These are phyloP conservation scores for Pocota personata DNA, from an alignment of 2,888 invertebrate genomes.

Conservation along the genomic window DNA sequence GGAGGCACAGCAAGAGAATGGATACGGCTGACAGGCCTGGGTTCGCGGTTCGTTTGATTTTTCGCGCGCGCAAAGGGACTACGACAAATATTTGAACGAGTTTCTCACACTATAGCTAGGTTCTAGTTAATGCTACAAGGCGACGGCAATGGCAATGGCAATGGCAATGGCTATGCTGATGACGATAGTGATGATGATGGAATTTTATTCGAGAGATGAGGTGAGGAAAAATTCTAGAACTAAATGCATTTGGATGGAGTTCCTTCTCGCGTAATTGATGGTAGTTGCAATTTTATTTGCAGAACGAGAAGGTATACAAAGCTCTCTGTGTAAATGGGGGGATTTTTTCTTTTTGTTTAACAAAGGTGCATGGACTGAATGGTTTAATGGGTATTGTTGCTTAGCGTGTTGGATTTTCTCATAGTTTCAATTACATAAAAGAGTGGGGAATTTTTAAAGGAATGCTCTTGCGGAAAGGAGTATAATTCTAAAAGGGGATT, in stretches of 20 bases:
- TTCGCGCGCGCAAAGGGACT: constrained; percentile 59
- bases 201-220: constrained; percentile 35
- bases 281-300: constrained; percentile 56
- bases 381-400: constrained; percentile 2
- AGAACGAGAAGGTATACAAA: constrained; percentile 6
- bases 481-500: too few species aligned
- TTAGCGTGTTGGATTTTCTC: constrained; percentile 12
- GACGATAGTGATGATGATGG: constrained; percentile 36
- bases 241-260: constrained; percentile 64
- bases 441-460: background rate
- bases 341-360: constrained; percentile 13
- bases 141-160: background rate
- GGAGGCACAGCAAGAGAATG: background rate
- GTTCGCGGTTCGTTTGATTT: constrained; percentile 73
- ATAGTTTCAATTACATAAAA: background rate
- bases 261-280: constrained; percentile 62
- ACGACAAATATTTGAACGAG: constrained; percentile 73
- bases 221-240: constrained; percentile 53
- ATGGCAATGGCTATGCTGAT: background rate
- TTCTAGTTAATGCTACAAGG: constrained; percentile 35
- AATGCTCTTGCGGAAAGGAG: background rate
- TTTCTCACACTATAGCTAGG: constrained; percentile 56
- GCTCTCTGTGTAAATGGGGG: background rate
- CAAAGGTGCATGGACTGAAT: constrained; percentile 2
- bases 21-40: constrained; percentile 41